A percentile compares a stretch with the other conserved stretches of the same genome.
Conservation (phyloP, 2,888 invertebrate genomes). For the Caenorhabditis sp. region DNA sequence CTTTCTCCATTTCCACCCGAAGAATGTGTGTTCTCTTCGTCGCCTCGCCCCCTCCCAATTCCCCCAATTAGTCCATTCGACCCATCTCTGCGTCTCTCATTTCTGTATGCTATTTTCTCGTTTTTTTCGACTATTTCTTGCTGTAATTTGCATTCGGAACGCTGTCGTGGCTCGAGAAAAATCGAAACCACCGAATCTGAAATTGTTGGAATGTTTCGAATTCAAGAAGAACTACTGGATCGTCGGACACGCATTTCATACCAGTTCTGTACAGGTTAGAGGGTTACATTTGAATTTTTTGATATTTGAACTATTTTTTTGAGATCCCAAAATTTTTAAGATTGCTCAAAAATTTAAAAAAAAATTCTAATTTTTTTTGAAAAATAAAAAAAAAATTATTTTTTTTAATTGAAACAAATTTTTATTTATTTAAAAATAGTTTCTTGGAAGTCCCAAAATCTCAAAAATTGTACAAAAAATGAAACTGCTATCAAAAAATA, state of each 20-base stretch:
- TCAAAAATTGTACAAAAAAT: too few species aligned
- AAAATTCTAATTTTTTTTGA: too few species aligned
- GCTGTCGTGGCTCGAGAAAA: too few species aligned
- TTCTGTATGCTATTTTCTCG: background rate
- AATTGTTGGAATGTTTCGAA: slow-evolving; percentile 66
- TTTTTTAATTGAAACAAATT: too few species aligned
- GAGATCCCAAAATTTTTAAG: too few species aligned
- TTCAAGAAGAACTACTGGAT: slow-evolving; percentile 68
- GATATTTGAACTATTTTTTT: background rate
- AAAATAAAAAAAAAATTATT: too few species aligned
- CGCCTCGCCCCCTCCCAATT: background rate
- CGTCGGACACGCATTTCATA: slow-evolving; percentile 66
- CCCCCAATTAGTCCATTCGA: background rate
- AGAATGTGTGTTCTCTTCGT: slow-evolving; percentile 1
- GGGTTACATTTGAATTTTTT: background rate
- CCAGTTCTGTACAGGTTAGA: slow-evolving; percentile 62
- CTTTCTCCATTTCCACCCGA: background rate
- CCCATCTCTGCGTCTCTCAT: background rate
- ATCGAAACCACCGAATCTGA: slow-evolving; percentile 43
- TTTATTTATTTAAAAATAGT: too few species aligned
- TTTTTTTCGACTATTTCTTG: too few species aligned
- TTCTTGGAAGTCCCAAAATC: too few species aligned
- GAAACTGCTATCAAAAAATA: too few species aligned
- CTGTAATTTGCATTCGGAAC: too few species aligned
- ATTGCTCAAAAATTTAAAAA: too few species aligned